Base-by-base conservation (phyloP, 1,140 invertebrate genomes). In the Lepidostoma basale region DNA sequence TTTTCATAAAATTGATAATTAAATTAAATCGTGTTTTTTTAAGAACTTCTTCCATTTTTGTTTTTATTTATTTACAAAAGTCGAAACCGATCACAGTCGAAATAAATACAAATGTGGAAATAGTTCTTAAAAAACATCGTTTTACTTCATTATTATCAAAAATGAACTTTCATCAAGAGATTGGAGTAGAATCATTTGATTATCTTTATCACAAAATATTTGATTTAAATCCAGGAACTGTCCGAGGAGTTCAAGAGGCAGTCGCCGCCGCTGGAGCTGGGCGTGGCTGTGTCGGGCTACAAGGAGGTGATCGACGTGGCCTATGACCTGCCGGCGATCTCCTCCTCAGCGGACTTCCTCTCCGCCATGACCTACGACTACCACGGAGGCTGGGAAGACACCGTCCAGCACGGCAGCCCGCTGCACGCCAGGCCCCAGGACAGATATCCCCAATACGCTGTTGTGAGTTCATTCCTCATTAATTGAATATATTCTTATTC, bases 361-460 rank as follows among this genome's bases (percentile, higher is more conserved):
- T 92, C 92, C 1, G 88, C 95, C 0, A 95, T 96, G 92, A 89
- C 90, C 0, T 96, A 95, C 62, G 94, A 96, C 76, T 94, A 94
- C 74, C 92, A 95, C 73, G 94, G 93, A 0, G 87, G 89, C 4
- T 96, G 93, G 93, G 93, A 96, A 75, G 77, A 84, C 2, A 82
- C 83, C 68, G 92, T 92, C 0, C 92, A 92, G 0, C 94, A 96
- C 76, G 87, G 95, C 3, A 92, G 92, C 73, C 93, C 95, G 0
- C 79, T 97, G 0, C 88, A 88, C 56, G 85, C 86, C 0, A 76
- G 81, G 6, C 75, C 81, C 1, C 84, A 81, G 9, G 91, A 93
- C 67, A 79, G 79, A 30, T 87, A 89, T 76, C 86, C 89, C 0
- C 87, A 91, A 77, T 95, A 94, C 73, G 93, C 92, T 72, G 86